These are phyloP conservation scores for Sclerodermus sp. DNA, from an alignment of 2,888 invertebrate genomes.

Conservation along the genomic window DNA sequence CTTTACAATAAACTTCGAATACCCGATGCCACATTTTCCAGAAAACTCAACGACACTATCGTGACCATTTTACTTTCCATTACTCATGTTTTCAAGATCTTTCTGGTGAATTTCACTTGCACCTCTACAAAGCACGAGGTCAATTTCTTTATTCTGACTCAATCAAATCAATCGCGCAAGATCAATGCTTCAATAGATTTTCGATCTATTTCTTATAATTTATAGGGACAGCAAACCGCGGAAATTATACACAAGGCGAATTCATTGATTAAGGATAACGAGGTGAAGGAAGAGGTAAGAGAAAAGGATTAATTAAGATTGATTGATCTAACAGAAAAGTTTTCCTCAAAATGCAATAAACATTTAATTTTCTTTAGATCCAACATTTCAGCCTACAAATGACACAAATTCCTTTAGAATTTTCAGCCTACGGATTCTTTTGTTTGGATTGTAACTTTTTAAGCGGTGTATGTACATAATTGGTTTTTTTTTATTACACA, in stretches of 20 bases:
- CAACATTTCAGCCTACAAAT: constrained; percentile 21
- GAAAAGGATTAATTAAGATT: not conserved
- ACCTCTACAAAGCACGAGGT: constrained; percentile 11
- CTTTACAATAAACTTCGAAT: not conserved
- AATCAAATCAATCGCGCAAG: not conserved
- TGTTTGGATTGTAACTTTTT: not conserved
- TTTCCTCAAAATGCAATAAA: not conserved
- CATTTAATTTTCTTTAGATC: constrained; percentile 7
- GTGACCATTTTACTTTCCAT: not conserved
- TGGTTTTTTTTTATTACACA: not conserved
- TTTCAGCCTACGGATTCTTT: constrained; percentile 3
- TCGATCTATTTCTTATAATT: not conserved
- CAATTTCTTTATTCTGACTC: not conserved
- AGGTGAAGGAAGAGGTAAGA: constrained; percentile 17
- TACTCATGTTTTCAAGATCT: constrained; percentile 1
- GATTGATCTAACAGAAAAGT: not conserved
- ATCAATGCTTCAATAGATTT: not conserved
- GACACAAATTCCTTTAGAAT: constrained; percentile 1
- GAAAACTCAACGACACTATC: not conserved
- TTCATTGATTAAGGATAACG: not conserved
- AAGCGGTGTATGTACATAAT: not conserved
- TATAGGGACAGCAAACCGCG: constrained; percentile 9
- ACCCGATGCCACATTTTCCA: fast-evolving
- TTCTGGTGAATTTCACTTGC: not conserved
- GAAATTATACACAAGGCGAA: constrained; percentile 10